phyloP scores from a whole-genome alignment of 1,140 invertebrate species.

The Argopecten irradians region DNA sequence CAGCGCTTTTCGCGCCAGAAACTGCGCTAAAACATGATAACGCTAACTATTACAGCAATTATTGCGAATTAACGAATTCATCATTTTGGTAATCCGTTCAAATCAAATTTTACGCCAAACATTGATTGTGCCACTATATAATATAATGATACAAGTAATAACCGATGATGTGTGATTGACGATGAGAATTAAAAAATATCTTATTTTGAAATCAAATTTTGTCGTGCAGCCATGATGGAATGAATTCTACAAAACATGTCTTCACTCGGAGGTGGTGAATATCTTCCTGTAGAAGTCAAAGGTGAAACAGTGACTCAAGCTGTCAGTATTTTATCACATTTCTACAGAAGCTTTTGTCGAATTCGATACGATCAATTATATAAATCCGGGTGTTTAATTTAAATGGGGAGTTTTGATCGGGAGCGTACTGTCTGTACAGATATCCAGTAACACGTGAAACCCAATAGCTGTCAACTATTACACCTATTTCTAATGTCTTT shows the following conservation, averaged over 20 bases:
- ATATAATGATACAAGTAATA: no score
- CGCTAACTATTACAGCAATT: no score
- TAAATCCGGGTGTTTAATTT: conserved; percentile 18
- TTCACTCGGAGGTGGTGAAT: neutral
- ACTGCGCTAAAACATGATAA: no score
- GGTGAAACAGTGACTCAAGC: neutral
- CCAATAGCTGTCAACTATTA: neutral
- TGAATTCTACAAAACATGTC: neutral
- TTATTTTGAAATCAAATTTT: no score
- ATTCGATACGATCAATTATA: conserved; percentile 11
- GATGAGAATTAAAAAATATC: no score
- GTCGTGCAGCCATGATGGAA: neutral
- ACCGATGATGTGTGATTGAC: no score
- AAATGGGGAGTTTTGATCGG: neutral
- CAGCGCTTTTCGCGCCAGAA: no score
- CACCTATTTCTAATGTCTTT: neutral
- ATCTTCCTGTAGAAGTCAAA: neutral
- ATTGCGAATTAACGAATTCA: no score
- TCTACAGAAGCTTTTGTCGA: neutral
- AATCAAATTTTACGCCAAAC: no score
- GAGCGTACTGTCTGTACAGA: neutral
- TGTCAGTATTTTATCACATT: conserved; percentile 12
- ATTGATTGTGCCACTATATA: no score
- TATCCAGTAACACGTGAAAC: neutral
- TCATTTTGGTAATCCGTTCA: no score